Conservation (phyloP, 2,888 invertebrate species). For the Chrysotoxum bicinctum region DNA sequence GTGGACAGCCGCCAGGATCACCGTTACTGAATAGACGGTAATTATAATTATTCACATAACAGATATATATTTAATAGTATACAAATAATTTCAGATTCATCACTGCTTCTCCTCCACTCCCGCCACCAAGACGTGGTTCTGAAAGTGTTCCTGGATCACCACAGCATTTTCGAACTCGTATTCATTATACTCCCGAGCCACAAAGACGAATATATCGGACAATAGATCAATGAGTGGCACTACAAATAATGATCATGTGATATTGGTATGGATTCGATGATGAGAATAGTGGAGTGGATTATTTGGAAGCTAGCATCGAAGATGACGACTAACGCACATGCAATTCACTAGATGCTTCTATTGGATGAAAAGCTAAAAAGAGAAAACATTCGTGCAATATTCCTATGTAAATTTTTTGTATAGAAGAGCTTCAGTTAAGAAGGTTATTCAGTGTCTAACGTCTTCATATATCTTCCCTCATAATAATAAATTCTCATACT, state of each 20-base stretch:
- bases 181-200: slow-evolving; percentile 84
- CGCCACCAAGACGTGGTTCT: slow-evolving; percentile 84
- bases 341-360: slow-evolving; percentile 21
- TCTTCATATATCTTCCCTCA: slow-evolving; percentile 8
- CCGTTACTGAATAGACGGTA: slow-evolving; percentile 84
- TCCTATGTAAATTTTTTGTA: slow-evolving; percentile 36
- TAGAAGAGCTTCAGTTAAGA: slow-evolving; percentile 5
- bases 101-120: slow-evolving; percentile 82
- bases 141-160: slow-evolving; percentile 89
- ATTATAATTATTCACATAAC: slow-evolving; percentile 15
- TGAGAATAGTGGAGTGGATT: slow-evolving; percentile 69
- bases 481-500: neutral
- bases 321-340: slow-evolving; percentile 57
- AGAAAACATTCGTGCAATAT: slow-evolving; percentile 59
- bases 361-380: slow-evolving; percentile 21
- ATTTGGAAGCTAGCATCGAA: slow-evolving; percentile 31
- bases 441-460: slow-evolving; percentile 12
- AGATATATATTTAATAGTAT: neutral
- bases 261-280: slow-evolving; percentile 81
- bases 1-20: slow-evolving; percentile 82
- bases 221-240: slow-evolving; percentile 82
- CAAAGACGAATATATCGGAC: slow-evolving; percentile 83
- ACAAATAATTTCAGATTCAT: slow-evolving; percentile 78
- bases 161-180: slow-evolving; percentile 85
- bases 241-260: slow-evolving; percentile 82